Evolutionary conservation across 2,797 vertebrate species (phyloP).

Genomic region (Sebastes glaucus): DNA sequence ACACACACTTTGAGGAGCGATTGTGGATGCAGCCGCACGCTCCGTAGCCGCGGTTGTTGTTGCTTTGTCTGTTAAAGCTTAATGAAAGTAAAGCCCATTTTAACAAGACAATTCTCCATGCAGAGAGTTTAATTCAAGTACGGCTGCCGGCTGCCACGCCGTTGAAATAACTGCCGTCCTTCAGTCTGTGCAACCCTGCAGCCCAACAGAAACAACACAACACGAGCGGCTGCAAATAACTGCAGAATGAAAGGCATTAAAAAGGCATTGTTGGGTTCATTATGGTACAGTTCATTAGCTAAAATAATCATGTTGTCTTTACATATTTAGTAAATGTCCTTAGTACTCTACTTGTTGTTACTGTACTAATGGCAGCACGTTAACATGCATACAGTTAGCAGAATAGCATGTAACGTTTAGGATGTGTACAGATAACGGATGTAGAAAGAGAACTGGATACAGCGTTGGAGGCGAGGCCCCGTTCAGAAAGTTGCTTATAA

Average conservation of each 20-base stretch:
- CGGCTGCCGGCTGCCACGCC: not conserved
- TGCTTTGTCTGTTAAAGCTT: slow-evolving; percentile 37
- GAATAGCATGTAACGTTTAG: not conserved
- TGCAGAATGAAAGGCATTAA: not conserved
- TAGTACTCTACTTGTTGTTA: not conserved
- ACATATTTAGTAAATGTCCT: not conserved
- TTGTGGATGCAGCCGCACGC: slow-evolving; percentile 49
- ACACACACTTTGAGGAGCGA: slow-evolving; percentile 30
- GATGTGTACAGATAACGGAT: not conserved
- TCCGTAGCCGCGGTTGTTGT: slow-evolving; percentile 6
- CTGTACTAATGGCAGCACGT: not conserved
- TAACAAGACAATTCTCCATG: slow-evolving; percentile 55
- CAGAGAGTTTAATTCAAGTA: slow-evolving; percentile 31
- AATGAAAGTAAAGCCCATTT: slow-evolving; percentile 53
- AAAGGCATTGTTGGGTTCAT: not conserved
- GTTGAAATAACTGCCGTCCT: not conserved
- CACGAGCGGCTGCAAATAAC: not conserved
- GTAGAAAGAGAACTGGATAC: not conserved
- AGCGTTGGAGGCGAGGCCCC: not conserved
- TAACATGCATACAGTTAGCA: not conserved
- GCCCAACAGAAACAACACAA: not conserved
- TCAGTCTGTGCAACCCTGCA: not conserved
- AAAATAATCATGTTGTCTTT: not conserved
- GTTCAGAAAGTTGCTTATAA: not conserved
- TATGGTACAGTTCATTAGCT: not conserved